Base-by-base conservation (phyloP, 2,797 vertebrate genomes). In the Kryptopterus vitreolus region DNA sequence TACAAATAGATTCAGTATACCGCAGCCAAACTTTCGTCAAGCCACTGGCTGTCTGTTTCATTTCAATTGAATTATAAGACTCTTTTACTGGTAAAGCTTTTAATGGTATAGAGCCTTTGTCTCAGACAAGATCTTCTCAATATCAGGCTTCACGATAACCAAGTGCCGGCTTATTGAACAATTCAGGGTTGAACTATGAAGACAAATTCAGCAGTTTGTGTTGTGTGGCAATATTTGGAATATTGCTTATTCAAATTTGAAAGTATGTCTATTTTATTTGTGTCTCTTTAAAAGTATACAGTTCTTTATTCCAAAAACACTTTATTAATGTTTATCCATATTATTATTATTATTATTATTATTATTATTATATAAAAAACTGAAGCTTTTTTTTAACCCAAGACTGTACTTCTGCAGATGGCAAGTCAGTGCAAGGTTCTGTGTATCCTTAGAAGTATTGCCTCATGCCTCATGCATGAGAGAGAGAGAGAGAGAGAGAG, bases 401-500 rank as follows among this genome's bases (percentile, higher is more conserved):
- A 72, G 12, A 72, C 50, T 16, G 12, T 55, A 55, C 5, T 72
- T 15, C 46, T 70, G 52, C 33, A 72, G 6, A 71, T 22, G 50
- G 11, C 16, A 50, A 31, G 16, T 69, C 43, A 50, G 10, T 65
- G 33, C 33, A 65, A 48, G 29, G 29, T n/a, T 55, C 7, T 53
- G 11, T 33, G 29, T 33, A 5, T 29, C 29, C 22, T 71, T 53
- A 33, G 50, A 24, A 71, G 48, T 71, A 33, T 81, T 66, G 79
- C 48, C 31, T 58, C 43, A 74, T 80, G 50, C 78, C 78, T 80
- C 35, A 75, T 63, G 16, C 38, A 58, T 68, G 46, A 11, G 2
- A 71, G 55, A 38, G 22, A 20, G 68, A 77, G 18, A 78, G 82
- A 10, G 78, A 79, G 16, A 79, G 82, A 11, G 81, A 79, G 22